phyloP scores from a whole-genome alignment of 2,113 vertebrate genomes.

The Daboia siamensis region DNA sequence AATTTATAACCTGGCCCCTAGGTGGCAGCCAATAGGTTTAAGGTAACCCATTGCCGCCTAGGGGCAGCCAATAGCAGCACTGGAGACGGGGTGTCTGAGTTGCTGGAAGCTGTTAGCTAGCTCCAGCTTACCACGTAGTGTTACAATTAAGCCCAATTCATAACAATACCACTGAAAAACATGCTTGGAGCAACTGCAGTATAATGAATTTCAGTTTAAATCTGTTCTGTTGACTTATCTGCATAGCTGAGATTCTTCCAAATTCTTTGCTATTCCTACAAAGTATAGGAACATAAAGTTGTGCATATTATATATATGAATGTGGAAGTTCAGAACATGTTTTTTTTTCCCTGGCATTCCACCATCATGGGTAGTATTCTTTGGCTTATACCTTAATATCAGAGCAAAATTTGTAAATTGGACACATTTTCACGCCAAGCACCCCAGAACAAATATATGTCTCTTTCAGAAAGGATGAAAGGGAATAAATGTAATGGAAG shows the following conservation, averaged over 20 bases:
- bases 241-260: neutral
- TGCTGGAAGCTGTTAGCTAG: no score
- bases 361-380: conserved; percentile 6
- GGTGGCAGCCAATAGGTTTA: no score
- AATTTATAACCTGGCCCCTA: no score
- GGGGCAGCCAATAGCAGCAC: no score
- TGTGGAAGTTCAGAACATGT: conserved; percentile 24
- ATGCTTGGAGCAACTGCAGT: neutral
- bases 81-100: no score
- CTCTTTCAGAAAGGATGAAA: conserved; percentile 43
- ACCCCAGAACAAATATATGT: conserved; percentile 14
- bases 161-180: neutral
- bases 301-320: conserved; percentile 16
- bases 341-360: conserved; percentile 27
- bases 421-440: conserved; percentile 40
- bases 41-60: no score
- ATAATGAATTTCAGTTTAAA: neutral
- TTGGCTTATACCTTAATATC: conserved; percentile 24
- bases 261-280: neutral
- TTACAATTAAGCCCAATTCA: no score
- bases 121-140: no score
- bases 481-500: conserved; percentile 31
- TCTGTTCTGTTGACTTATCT: neutral
- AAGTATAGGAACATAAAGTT: neutral
- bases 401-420: conserved; percentile 24